Evolutionary conservation across 2,888 invertebrate species (phyloP), one percentile per base, ranked within the genome.

Genomic region (Drosophila formosana): DNA sequence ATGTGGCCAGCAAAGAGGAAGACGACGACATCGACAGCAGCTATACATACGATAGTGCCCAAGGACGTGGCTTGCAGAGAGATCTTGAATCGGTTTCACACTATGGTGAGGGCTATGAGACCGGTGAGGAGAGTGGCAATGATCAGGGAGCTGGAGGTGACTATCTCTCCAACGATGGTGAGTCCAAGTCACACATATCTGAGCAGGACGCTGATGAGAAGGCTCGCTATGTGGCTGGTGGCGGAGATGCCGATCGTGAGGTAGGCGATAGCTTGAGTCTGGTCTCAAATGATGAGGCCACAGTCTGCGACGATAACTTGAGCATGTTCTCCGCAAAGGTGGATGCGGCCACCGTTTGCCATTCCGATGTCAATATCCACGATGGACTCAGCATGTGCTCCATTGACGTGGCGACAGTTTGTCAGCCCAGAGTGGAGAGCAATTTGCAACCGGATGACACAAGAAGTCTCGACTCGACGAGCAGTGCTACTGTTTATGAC

Each of bases 311-410:
- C 1, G 68, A 82, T 23, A 4, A 0, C 0, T 11, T 41, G 1
- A 73, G 78, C 18, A 5, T 78, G 4, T 39, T 32, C 7, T 79
- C 81, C 1, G 66, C 56, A 18, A 18, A 18, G 1, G 18, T 18
- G 3, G 65, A 52, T 25, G 46, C 4, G 7, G 39, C 11, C 1
- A 37, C 49, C 0, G 30, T 13, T n/a, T 57, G 62, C 2, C 50
- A 37, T 1, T 0, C 55, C 0, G 5, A 1, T 4, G 9, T 2
- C 37, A 37, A 37, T 11, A 1, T n/a, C 2, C n/a, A 82, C 32
- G 75, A 82, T 13, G 9, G 9, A 0, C 43, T 69, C 37, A 74
- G 74, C 37, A 56, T 47, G 30, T 3, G 9, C 13, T 56, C 62
- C 18, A 30, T 7, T 13, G 62, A 63, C 30, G 46, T 47, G n/a